Conservation (phyloP, 2,113 vertebrate species). For the Amphiprion ocellaris region DNA sequence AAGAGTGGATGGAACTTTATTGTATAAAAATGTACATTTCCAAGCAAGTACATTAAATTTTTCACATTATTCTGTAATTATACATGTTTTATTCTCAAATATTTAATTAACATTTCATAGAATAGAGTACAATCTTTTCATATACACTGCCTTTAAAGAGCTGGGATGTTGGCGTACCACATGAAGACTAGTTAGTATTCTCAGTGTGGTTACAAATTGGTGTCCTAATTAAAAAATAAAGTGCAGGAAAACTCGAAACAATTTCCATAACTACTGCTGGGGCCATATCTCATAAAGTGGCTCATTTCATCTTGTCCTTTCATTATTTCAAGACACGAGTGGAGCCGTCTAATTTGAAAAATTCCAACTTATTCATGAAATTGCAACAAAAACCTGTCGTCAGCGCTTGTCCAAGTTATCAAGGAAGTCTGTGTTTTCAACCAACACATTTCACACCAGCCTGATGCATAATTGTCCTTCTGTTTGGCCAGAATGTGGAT, state of each 20-base stretch:
- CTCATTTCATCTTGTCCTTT: neutral
- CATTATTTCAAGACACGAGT: conserved; percentile 8
- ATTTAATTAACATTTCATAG: neutral
- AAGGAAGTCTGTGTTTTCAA: conserved; percentile 33
- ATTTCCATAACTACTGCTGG: conserved; percentile 8
- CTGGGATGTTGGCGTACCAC: neutral
- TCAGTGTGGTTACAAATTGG: neutral
- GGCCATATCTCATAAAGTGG: neutral
- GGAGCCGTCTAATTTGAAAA: conserved; percentile 14
- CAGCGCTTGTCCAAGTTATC: conserved; percentile 32
- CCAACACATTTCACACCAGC: conserved; percentile 62
- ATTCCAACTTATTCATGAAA: conserved; percentile 29
- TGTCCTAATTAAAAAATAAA: conserved; percentile 22
- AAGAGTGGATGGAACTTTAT: neutral
- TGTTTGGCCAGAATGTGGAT: conserved; percentile 56
- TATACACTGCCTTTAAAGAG: neutral
- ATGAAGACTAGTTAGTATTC: conserved; percentile 8
- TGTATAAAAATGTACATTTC: too few relatives aligned
- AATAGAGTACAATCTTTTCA: neutral
- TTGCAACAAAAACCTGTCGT: conserved; percentile 33
- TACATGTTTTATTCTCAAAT: neutral
- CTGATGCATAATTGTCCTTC: conserved; percentile 66
- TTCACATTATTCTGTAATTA: neutral
- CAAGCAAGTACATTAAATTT: too few relatives aligned
- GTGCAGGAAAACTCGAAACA: neutral